Percentiles rank a stretch among this genome's conserved stretches.
phyloP scores from a whole-genome alignment of 2,113 vertebrate species.

The Chamaetylas fuelleborni region DNA sequence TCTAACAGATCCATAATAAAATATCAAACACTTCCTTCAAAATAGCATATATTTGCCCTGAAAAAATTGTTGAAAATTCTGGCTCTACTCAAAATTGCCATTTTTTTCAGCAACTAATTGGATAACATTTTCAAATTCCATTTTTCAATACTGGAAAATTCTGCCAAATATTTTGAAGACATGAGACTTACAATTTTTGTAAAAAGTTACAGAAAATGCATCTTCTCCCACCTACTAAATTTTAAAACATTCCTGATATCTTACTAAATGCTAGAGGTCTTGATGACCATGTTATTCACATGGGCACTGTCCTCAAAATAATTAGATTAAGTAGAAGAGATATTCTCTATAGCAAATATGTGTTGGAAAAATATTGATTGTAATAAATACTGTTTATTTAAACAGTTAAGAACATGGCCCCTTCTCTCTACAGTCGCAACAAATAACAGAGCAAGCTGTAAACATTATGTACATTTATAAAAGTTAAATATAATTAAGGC shows the following conservation, averaged over 20 bases:
- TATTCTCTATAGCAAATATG: not conserved
- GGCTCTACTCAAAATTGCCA: not conserved
- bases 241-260: not conserved
- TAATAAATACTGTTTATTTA: not conserved
- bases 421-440: not conserved
- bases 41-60: not conserved
- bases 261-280: not conserved
- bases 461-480: not conserved
- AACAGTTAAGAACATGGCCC: not conserved
- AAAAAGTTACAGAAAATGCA: not conserved
- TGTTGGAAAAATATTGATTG: not conserved
- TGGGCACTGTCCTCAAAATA: not conserved
- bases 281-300: not conserved
- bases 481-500: not conserved
- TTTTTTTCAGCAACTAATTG: not conserved
- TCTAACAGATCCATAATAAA: not conserved
- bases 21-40: not conserved
- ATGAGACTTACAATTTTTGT: not conserved
- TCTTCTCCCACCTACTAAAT: not conserved
- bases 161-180: not conserved
- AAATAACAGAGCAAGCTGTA: not conserved
- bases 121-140: not conserved
- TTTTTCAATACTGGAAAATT: not conserved
- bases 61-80: not conserved
- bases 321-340: not conserved